Percentiles rank a stretch among this genome's conserved stretches.
Evolutionary conservation across 2,888 invertebrate species (phyloP).

Genomic region (Drosophila tripunctata): DNA sequence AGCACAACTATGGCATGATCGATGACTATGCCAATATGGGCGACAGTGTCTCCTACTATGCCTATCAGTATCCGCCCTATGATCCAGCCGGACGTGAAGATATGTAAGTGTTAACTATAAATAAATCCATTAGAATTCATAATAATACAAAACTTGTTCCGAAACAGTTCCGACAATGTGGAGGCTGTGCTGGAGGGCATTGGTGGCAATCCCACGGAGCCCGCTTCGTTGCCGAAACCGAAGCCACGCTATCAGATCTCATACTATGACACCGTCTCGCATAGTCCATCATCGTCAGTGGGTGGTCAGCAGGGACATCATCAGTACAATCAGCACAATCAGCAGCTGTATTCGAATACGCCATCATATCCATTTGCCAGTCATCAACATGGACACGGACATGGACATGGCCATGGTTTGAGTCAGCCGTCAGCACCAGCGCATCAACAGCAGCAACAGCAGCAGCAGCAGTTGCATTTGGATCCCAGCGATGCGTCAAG

Average conservation of each 20-base stretch:
- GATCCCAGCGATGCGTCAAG: constrained; percentile 65
- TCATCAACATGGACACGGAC: constrained; percentile 32
- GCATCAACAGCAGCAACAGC: constrained; percentile 71
- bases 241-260: constrained; percentile 79
- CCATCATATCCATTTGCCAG: constrained; percentile 65
- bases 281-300: constrained; percentile 48
- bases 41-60: constrained; percentile 87
- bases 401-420: constrained; percentile 50
- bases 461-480: constrained; percentile 72
- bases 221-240: constrained; percentile 55
- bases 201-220: constrained; percentile 68
- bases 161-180: constrained; percentile 85
- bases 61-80: constrained; percentile 86
- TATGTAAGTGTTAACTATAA: constrained; percentile 74
- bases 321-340: constrained; percentile 44
- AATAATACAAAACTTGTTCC: not conserved
- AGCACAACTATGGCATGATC: constrained; percentile 86
- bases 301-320: constrained; percentile 54
- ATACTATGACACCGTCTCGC: constrained; percentile 76
- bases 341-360: constrained; percentile 80
- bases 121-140: not conserved
- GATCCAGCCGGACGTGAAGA: constrained; percentile 86
- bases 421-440: constrained; percentile 67
- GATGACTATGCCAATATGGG: constrained; percentile 84
- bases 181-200: constrained; percentile 83